Evolutionary conservation across 1,140 invertebrate species (phyloP).

Genomic region (Nasonia giraulti): DNA sequence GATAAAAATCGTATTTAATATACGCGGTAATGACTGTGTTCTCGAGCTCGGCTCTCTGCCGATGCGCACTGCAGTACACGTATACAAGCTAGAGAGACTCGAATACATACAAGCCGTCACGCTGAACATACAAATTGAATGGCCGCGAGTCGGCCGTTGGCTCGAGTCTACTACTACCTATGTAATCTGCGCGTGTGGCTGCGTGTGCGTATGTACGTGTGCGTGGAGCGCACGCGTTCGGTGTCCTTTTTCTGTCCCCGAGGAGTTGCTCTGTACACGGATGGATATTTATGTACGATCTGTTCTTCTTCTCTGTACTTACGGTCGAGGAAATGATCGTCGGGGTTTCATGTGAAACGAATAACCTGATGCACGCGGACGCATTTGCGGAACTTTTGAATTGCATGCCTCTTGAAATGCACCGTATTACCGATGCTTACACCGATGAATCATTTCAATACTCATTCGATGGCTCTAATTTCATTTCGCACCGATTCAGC

Average conservation of each 20-base stretch:
- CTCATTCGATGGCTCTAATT: background rate
- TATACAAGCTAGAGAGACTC: background rate
- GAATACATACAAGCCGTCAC: slow-evolving; percentile 10
- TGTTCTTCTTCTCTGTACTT: slow-evolving; percentile 26
- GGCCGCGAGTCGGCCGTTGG: background rate
- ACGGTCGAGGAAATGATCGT: background rate
- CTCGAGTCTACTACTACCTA: background rate
- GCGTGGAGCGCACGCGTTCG: background rate
- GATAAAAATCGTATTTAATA: too few species aligned
- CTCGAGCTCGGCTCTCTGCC: background rate
- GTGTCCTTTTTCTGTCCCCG: slow-evolving; percentile 37
- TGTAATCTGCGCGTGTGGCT: background rate
- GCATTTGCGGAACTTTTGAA: background rate
- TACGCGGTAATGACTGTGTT: slow-evolving; percentile 42
- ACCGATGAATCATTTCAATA: background rate
- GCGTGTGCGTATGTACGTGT: too few species aligned
- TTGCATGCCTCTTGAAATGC: background rate
- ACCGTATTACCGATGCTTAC: background rate
- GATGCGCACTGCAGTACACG: background rate
- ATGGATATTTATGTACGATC: background rate
- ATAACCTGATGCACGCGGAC: background rate
- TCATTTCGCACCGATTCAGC: background rate
- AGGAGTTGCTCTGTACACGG: slow-evolving; percentile 28
- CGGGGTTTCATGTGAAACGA: slow-evolving; percentile 1
- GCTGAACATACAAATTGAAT: slow-evolving; percentile 42